Evolutionary conservation across 1,140 invertebrate species (phyloP).

Genomic region (Antheraea pernyi): DNA sequence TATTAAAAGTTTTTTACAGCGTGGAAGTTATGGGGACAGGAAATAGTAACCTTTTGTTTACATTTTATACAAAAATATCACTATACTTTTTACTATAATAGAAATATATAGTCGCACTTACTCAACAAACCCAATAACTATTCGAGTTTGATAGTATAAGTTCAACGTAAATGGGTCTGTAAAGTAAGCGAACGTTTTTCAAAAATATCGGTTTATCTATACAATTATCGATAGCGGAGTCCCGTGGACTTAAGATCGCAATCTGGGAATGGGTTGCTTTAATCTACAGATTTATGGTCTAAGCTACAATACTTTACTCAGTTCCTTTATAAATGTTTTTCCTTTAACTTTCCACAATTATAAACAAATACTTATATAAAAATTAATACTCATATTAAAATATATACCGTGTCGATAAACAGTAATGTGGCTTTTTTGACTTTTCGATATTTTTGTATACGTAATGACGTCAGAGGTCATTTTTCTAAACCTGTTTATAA

Average conservation of each 20-base stretch:
- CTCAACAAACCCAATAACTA: not conserved
- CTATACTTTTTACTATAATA: too few relatives aligned
- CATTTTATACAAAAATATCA: too few relatives aligned
- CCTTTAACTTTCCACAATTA: not conserved
- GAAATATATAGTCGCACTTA: not conserved
- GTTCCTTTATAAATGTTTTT: slow-evolving; percentile 30
- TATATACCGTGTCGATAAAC: too few relatives aligned
- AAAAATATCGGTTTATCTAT: slow-evolving; percentile 52
- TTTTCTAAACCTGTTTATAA: too few relatives aligned
- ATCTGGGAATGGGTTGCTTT: slow-evolving; percentile 64
- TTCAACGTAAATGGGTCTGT: slow-evolving; percentile 10
- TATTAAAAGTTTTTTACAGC: not conserved
- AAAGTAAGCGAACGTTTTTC: slow-evolving; percentile 45
- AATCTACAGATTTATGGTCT: slow-evolving; percentile 65
- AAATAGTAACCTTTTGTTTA: not conserved
- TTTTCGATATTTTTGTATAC: too few relatives aligned
- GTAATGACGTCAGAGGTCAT: too few relatives aligned
- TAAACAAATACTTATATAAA: not conserved
- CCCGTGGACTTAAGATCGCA: slow-evolving; percentile 56
- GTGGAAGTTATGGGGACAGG: not conserved
- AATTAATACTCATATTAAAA: too few relatives aligned
- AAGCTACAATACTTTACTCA: slow-evolving; percentile 41
- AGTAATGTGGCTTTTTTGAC: too few relatives aligned
- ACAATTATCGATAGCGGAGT: slow-evolving; percentile 60
- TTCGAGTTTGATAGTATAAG: not conserved